These are phyloP conservation scores for Dasypolia templi DNA, from an alignment of 2,888 invertebrate genomes.

Conservation along the genomic window DNA sequence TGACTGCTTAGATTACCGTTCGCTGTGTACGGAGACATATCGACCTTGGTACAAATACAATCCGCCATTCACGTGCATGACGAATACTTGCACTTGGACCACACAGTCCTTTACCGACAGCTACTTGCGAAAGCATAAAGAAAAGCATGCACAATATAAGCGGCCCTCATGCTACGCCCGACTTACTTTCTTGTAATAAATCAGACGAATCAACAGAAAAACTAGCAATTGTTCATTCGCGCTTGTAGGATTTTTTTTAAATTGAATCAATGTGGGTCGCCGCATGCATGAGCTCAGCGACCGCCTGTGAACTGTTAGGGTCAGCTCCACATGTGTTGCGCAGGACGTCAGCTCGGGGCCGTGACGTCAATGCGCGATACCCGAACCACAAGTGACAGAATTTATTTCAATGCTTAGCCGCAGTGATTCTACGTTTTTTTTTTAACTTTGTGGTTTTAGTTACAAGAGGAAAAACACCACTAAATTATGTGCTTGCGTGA, in stretches of 20 bases:
- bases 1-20: slow-evolving; percentile 19
- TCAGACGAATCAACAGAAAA: background rate
- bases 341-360: slow-evolving; percentile 8
- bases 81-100: background rate
- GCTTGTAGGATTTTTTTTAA: slow-evolving; percentile 1
- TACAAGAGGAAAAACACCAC: slow-evolving; percentile 10
- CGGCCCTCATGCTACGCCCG: slow-evolving; percentile 43
- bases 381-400: slow-evolving; percentile 12
- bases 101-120: background rate
- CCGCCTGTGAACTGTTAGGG: background rate
- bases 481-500: background rate
- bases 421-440: background rate
- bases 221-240: slow-evolving; percentile 6
- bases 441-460: background rate
- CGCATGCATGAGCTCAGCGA: background rate
- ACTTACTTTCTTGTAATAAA: background rate
- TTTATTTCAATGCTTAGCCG: background rate
- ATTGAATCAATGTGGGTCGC: background rate
- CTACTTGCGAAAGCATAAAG: slow-evolving; percentile 40
- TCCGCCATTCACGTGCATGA: background rate
- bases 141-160: slow-evolving; percentile 53
- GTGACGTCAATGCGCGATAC: slow-evolving; percentile 42
- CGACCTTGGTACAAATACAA: slow-evolving; percentile 14
- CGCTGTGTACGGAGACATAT: slow-evolving; percentile 10
- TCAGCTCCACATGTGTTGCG: slow-evolving; percentile 26